These are phyloP conservation scores for Phoebastria nigripes DNA, from an alignment of 2,797 vertebrate species.

Conservation along the genomic window DNA sequence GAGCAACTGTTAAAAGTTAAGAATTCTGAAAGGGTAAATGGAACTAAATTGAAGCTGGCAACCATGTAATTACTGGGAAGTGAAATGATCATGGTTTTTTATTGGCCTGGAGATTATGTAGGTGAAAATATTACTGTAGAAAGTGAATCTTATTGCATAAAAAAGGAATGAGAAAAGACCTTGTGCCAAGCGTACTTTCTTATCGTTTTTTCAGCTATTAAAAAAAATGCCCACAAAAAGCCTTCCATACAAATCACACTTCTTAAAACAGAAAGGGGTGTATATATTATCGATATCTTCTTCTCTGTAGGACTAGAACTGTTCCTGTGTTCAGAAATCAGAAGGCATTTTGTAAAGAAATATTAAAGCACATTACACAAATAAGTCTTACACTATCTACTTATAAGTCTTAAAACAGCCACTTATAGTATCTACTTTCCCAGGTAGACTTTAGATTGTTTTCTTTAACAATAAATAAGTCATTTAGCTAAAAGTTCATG, in stretches of 20 bases:
- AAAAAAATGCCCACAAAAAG: neutral
- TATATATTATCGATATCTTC: neutral
- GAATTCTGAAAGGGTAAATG: neutral
- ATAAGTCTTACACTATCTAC: neutral
- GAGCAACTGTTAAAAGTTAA: constrained; percentile 6
- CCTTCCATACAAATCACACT: neutral
- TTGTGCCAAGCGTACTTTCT: neutral
- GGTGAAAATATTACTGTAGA: neutral
- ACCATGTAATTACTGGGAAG: constrained; percentile 7
- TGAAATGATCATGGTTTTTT: neutral
- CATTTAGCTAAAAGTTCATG: neutral
- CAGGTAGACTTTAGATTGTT: neutral
- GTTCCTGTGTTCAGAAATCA: neutral
- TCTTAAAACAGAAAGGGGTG: neutral
- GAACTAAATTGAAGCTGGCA: constrained; percentile 9
- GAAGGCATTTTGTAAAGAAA: neutral
- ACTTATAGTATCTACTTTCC: neutral
- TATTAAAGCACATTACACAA: neutral
- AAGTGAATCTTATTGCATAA: neutral
- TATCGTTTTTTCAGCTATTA: neutral
- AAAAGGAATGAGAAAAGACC: neutral
- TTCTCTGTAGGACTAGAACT: neutral
- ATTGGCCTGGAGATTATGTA: neutral
- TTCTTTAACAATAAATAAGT: neutral
- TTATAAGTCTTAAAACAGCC: neutral